Evolutionary conservation across 2,113 vertebrate species (phyloP).

Genomic region (Tyto alba): DNA sequence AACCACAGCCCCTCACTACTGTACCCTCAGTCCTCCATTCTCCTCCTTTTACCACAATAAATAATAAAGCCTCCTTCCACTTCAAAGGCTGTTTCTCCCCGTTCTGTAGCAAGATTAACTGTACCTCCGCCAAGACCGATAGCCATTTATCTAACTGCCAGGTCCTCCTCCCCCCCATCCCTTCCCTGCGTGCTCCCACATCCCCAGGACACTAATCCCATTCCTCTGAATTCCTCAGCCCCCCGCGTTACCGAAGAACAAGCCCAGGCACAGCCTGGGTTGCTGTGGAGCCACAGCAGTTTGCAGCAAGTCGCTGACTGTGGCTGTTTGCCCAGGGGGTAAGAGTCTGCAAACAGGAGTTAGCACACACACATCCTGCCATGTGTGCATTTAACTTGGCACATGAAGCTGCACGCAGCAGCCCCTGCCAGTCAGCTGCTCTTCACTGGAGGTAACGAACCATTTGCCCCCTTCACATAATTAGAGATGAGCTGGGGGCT

Average conservation of each 20-base stretch:
- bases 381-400: neutral
- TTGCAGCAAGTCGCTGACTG: neutral
- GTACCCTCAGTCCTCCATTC: neutral
- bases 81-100: neutral
- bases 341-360: neutral
- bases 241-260: neutral
- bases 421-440: neutral
- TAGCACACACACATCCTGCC: neutral
- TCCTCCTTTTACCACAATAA: neutral
- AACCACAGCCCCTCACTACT: neutral
- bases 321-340: neutral
- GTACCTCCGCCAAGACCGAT: fast-evolving
- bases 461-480: neutral
- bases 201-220: neutral
- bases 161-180: neutral
- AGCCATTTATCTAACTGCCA: neutral
- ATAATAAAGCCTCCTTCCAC: neutral
- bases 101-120: neutral
- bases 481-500: neutral
- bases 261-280: neutral
- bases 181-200: neutral
- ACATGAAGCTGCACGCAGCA: neutral
- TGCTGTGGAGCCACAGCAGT: neutral
- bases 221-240: neutral
- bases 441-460: fast-evolving